These are phyloP conservation scores for Drosophila atripex DNA, from an alignment of 2,888 invertebrate genomes.

Conservation along the genomic window DNA sequence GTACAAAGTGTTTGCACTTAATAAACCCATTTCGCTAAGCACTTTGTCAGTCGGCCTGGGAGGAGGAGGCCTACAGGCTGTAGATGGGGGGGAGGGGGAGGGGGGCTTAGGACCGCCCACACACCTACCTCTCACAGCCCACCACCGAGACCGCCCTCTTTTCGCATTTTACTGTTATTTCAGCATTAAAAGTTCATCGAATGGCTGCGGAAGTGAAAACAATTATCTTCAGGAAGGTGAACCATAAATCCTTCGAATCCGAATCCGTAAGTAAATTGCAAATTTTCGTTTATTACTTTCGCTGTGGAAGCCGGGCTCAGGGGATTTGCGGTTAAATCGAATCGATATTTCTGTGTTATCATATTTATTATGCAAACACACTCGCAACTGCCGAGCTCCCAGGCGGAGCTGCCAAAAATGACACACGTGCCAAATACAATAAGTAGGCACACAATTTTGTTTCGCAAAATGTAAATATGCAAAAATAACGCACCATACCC, in stretches of 20 bases:
- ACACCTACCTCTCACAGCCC: conserved; percentile 4
- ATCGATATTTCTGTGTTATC: conserved; percentile 80
- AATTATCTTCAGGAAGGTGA: conserved; percentile 81
- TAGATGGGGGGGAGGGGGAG: conserved; percentile 49
- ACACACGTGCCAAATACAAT: conserved; percentile 40
- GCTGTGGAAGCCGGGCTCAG: conserved; percentile 41
- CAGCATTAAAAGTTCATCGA: conserved; percentile 80
- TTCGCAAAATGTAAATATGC: conserved; percentile 20
- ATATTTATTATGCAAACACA: conserved; percentile 80
- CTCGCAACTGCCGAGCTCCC: conserved; percentile 53
- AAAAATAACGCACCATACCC: neutral
- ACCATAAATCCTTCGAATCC: conserved; percentile 78
- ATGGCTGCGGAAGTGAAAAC: conserved; percentile 78
- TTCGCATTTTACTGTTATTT: conserved; percentile 73
- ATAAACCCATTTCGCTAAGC: conserved; percentile 76
- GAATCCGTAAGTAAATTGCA: conserved; percentile 79
- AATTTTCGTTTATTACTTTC: conserved; percentile 77
- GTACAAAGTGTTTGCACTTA: conserved; percentile 74
- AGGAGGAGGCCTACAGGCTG: conserved; percentile 1
- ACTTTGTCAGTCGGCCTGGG: conserved; percentile 48
- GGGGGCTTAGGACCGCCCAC: conserved; percentile 22
- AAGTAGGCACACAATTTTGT: conserved; percentile 13
- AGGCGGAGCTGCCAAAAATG: conserved; percentile 64
- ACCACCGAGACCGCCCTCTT: neutral
- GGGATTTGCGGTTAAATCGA: conserved; percentile 77